Conservation (phyloP, 2,113 vertebrate species). For the Oryzias melastigma region DNA sequence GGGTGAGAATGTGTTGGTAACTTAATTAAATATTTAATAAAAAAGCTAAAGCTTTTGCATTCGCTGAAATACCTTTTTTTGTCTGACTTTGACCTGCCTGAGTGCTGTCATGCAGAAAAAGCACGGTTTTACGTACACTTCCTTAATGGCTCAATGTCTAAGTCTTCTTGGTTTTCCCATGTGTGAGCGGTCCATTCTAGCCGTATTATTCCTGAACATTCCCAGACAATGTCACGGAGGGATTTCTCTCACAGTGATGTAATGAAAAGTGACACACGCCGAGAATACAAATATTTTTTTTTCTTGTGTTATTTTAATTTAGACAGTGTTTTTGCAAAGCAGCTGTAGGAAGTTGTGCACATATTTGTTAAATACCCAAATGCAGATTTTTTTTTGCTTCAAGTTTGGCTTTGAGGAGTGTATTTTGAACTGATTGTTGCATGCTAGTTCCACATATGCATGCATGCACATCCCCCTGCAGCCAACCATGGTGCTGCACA, state of each 20-base stretch:
- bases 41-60: no score
- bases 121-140: no score
- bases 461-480: constrained; percentile 15
- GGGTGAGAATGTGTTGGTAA: no score
- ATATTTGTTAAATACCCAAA: not conserved
- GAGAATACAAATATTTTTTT: constrained; percentile 27
- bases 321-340: not conserved
- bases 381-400: not conserved
- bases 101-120: no score
- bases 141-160: no score
- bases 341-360: not conserved
- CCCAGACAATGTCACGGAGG: constrained; percentile 61
- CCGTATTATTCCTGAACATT: constrained; percentile 55
- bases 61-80: no score
- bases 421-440: constrained; percentile 14
- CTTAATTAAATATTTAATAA: no score
- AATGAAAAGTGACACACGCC: constrained; percentile 53
- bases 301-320: constrained; percentile 1
- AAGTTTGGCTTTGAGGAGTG: not conserved
- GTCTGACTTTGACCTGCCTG: no score
- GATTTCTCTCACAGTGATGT: constrained; percentile 59
- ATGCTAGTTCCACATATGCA: constrained; percentile 6
- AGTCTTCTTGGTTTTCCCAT: constrained; percentile 53
- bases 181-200: constrained; percentile 51
- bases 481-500: constrained; percentile 47